Percentiles rank a stretch among this genome's conserved stretches.
phyloP scores from a whole-genome alignment of 2,113 vertebrate genomes.

The Channa maculata region DNA sequence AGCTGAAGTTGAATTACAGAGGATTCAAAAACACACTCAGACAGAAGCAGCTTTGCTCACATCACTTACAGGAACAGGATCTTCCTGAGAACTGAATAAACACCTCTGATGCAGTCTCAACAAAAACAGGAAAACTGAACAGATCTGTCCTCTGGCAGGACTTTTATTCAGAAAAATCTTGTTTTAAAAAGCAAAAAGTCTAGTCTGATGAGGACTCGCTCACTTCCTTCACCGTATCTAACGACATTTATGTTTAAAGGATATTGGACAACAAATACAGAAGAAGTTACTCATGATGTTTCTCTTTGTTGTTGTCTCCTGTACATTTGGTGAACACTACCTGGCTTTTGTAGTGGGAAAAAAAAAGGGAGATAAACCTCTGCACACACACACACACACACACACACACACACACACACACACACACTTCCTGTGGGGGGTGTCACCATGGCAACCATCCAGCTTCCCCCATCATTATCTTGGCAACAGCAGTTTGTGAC shows the following conservation, averaged over 20 bases:
- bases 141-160: no score
- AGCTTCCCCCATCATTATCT: constrained; percentile 55
- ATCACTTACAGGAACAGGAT: constrained; percentile 9
- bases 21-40: constrained; percentile 14
- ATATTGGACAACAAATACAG: no score
- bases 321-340: not conserved
- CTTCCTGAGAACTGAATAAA: not conserved
- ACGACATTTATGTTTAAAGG: no score
- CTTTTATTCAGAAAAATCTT: no score
- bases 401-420: not conserved
- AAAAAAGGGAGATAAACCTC: constrained; percentile 13
- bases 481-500: constrained; percentile 51
- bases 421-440: constrained; percentile 6
- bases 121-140: constrained; percentile 3
- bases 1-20: not conserved
- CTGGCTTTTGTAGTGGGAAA: not conserved
- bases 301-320: constrained; percentile 2
- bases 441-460: constrained; percentile 57
- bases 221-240: no score
- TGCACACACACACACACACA: not conserved
- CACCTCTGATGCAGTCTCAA: constrained; percentile 23
- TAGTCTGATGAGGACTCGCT: no score
- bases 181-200: no score
- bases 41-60: not conserved
- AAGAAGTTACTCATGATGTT: not conserved